Conservation (phyloP, 2,797 vertebrate genomes). For the Myoxocephalus aenaeus region DNA sequence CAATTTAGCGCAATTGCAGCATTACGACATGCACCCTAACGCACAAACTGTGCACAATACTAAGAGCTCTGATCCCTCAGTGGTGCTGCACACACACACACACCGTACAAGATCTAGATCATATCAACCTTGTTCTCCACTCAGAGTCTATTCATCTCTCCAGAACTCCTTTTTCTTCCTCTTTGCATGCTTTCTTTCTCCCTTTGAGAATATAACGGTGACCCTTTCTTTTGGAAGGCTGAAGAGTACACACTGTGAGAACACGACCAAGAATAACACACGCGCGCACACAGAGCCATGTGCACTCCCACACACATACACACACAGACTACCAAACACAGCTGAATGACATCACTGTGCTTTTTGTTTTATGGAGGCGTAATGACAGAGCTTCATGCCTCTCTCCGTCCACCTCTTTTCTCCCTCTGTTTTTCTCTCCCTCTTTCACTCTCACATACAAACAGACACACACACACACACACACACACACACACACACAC, state of each 20-base stretch:
- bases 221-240: constrained; percentile 65
- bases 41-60: constrained; percentile 4
- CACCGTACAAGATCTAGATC: constrained; percentile 59
- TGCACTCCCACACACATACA: constrained; percentile 51
- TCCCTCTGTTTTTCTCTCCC: constrained; percentile 34
- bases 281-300: constrained; percentile 13
- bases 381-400: constrained; percentile 74
- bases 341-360: constrained; percentile 78
- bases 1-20: constrained; percentile 19
- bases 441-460: constrained; percentile 4
- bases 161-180: constrained; percentile 31
- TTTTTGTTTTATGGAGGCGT: constrained; percentile 81
- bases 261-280: constrained; percentile 66
- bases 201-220: constrained; percentile 63
- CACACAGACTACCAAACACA: constrained; percentile 42
- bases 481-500: constrained; percentile 45
- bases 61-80: constrained; percentile 15
- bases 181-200: constrained; percentile 58
- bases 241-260: constrained; percentile 58
- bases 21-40: constrained; percentile 7
- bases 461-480: constrained; percentile 51
- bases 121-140: constrained; percentile 61
- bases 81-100: constrained; percentile 15
- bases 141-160: constrained; percentile 62
- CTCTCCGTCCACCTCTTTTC: constrained; percentile 44